These are phyloP conservation scores for Uloborus diversus DNA, from an alignment of 1,140 invertebrate genomes.

Conservation along the genomic window DNA sequence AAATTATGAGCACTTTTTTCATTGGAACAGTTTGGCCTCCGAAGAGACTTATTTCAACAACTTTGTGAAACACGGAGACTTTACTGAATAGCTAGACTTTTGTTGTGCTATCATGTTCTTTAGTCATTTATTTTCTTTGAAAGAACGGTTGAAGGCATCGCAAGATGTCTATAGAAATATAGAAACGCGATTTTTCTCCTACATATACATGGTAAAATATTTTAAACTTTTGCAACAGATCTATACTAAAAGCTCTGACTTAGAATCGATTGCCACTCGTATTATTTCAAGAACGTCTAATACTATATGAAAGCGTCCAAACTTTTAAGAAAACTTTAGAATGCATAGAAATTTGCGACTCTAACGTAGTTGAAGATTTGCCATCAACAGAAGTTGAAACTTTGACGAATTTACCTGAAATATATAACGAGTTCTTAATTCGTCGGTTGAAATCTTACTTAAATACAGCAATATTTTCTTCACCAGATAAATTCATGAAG, in stretches of 20 bases:
- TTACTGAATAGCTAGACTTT: slow-evolving; percentile 13
- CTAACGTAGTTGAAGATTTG: neutral
- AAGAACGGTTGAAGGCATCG: neutral
- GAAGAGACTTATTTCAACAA: neutral
- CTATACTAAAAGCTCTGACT: neutral
- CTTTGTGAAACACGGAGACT: neutral
- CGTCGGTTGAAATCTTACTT: slow-evolving; percentile 9
- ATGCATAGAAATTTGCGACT: neutral
- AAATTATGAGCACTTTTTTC: neutral
- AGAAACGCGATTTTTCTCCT: slow-evolving; percentile 8
- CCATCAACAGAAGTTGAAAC: neutral
- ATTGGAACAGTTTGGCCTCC: neutral
- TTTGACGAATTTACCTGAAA: neutral
- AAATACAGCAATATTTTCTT: neutral
- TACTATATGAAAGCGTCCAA: neutral
- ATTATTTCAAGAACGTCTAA: slow-evolving; percentile 6
- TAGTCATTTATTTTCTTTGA: slow-evolving; percentile 15
- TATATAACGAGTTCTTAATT: neutral
- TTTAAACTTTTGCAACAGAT: neutral
- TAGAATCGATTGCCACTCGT: neutral
- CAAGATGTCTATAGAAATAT: neutral
- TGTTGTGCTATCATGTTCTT: slow-evolving; percentile 8
- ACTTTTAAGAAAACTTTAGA: neutral
- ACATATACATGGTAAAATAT: neutral
- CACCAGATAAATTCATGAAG: neutral